Percentiles rank a stretch among this genome's conserved stretches.
These are phyloP conservation scores for Limnephilus auricula DNA, from an alignment of 2,888 invertebrate species.

Conservation along the genomic window DNA sequence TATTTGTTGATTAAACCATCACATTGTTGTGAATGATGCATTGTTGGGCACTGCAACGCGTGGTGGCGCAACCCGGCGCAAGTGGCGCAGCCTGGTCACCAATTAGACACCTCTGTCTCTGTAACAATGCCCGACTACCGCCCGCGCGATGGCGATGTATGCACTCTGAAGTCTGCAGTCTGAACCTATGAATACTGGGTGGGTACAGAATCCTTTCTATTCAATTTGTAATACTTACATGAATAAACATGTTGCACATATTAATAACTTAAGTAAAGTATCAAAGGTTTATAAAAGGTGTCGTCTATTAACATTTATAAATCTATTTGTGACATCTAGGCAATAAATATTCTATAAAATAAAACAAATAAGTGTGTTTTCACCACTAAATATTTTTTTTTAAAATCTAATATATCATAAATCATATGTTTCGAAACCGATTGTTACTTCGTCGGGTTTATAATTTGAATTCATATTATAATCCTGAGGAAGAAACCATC, in stretches of 20 bases:
- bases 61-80: not conserved
- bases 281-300: not conserved
- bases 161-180: not conserved
- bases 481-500: too few species aligned
- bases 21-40: conserved; percentile 27
- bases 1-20: conserved; percentile 50
- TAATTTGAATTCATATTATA: too few species aligned
- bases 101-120: conserved; percentile 30
- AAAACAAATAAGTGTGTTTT: too few species aligned
- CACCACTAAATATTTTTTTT: too few species aligned
- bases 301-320: not conserved
- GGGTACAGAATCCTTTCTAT: not conserved
- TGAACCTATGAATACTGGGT: not conserved
- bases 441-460: too few species aligned
- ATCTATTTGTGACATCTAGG: too few species aligned
- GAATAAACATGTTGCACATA: not conserved
- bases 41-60: conserved; percentile 20
- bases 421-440: too few species aligned
- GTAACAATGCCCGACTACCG: conserved; percentile 29
- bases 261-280: not conserved
- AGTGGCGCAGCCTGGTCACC: not conserved
- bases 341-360: too few species aligned
- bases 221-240: not conserved
- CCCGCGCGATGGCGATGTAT: conserved; percentile 30
- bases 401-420: too few species aligned